These are phyloP conservation scores for Leuciscus waleckii DNA, from an alignment of 2,797 vertebrate genomes.

Conservation along the genomic window DNA sequence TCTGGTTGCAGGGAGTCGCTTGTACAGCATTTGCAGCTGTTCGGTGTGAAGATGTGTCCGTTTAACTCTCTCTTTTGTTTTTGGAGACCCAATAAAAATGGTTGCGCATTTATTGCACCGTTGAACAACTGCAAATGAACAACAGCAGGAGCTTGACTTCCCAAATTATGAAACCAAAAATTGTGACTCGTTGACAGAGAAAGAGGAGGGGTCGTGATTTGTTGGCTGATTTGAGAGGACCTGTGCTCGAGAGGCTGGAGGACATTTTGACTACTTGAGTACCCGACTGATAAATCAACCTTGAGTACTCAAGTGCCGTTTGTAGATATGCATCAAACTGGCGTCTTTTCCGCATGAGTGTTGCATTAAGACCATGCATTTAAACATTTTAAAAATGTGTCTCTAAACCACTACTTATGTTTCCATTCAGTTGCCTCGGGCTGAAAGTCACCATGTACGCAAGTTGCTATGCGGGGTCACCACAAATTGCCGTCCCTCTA, in stretches of 20 bases:
- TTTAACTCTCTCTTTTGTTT: slow-evolving; percentile 56
- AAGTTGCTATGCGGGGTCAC: not conserved
- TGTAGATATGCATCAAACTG: slow-evolving; percentile 3
- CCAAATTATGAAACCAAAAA: slow-evolving; percentile 29
- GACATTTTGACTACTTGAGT: slow-evolving; percentile 22
- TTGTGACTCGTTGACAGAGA: not conserved
- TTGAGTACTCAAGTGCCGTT: not conserved
- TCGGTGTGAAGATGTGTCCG: slow-evolving; percentile 41
- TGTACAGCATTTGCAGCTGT: slow-evolving; percentile 57
- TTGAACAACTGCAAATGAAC: not conserved
- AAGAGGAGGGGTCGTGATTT: not conserved
- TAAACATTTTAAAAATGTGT: not conserved
- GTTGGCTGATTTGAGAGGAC: not conserved
- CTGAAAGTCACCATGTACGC: not conserved
- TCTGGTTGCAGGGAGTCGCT: slow-evolving; percentile 36
- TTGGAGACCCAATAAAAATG: slow-evolving; percentile 41
- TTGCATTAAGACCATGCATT: not conserved
- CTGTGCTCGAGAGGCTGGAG: not conserved
- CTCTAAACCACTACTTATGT: slow-evolving; percentile 1
- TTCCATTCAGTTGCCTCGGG: not conserved
- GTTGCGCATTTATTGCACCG: not conserved
- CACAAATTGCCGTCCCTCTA: not conserved
- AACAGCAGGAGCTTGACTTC: not conserved
- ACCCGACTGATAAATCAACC: not conserved
- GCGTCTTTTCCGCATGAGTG: not conserved